A percentile compares a stretch with the other conserved stretches of the same genome.
Evolutionary conservation across 2,797 vertebrate genomes (phyloP).

Genomic region (Cossypha caffra): DNA sequence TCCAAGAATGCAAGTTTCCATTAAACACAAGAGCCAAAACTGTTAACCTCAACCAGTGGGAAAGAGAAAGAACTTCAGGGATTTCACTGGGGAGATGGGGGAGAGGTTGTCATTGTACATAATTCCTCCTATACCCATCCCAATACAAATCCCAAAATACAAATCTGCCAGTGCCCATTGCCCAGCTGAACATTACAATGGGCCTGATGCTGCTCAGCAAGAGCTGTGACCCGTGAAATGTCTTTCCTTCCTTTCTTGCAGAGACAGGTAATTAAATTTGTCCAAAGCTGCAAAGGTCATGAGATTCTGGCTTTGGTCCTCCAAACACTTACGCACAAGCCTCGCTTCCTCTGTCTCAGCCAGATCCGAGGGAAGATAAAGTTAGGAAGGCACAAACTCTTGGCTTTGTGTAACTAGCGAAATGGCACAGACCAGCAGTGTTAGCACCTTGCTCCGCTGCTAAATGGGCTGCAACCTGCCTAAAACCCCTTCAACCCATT

Average conservation of each 20-base stretch:
- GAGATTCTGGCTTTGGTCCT: neutral
- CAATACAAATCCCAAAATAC: neutral
- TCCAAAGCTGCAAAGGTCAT: neutral
- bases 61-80: neutral
- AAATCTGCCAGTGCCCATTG: neutral
- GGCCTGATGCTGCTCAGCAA: neutral
- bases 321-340: neutral
- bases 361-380: neutral
- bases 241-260: neutral
- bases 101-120: neutral
- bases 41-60: constrained; percentile 23
- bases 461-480: neutral
- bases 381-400: neutral
- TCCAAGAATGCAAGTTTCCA: constrained; percentile 76
- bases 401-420: fast-evolving
- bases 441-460: fast-evolving
- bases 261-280: neutral
- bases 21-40: constrained; percentile 54
- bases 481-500: fast-evolving
- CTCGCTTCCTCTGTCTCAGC: neutral
- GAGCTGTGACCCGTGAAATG: neutral
- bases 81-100: neutral
- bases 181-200: fast-evolving
- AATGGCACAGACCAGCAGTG: fast-evolving
- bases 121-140: neutral